Evolutionary conservation across 2,797 vertebrate genomes (phyloP).

Genomic region (Phataginus tricuspis): DNA sequence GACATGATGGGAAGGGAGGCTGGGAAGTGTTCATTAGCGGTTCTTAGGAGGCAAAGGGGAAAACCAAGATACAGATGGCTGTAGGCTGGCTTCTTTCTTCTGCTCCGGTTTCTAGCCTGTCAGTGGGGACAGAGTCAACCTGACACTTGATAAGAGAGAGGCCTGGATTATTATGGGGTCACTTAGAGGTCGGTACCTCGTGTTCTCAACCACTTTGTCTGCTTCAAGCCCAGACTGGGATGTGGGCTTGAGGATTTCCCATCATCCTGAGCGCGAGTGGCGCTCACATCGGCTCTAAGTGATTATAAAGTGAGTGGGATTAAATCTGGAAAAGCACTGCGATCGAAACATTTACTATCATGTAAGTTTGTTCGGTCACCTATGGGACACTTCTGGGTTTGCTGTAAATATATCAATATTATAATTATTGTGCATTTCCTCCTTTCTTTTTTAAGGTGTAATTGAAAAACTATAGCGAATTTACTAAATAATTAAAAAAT

Average conservation of each 20-base stretch:
- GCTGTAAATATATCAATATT: background rate
- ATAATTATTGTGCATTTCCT: background rate
- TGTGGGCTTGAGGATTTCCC: rapidly evolving
- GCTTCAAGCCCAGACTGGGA: background rate
- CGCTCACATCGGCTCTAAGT: rapidly evolving
- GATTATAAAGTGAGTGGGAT: rapidly evolving
- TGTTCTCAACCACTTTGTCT: rapidly evolving
- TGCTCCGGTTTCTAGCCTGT: background rate
- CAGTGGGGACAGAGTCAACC: rapidly evolving
- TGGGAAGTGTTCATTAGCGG: background rate
- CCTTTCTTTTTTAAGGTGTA: too few species aligned
- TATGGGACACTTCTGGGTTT: background rate
- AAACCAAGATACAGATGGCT: rapidly evolving
- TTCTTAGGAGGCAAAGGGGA: background rate
- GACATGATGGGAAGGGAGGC: rapidly evolving
- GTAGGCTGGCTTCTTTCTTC: background rate
- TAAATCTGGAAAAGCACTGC: rapidly evolving
- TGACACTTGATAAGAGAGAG: background rate
- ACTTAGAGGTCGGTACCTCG: background rate
- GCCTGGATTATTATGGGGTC: rapidly evolving
- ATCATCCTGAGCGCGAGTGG: rapidly evolving
- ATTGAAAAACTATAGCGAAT: background rate
- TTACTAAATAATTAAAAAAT: rapidly evolving
- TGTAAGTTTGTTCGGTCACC: rapidly evolving
- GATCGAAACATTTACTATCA: rapidly evolving